Conservation (phyloP, 1,140 invertebrate species). For the Drosophila sulfurigaster region DNA sequence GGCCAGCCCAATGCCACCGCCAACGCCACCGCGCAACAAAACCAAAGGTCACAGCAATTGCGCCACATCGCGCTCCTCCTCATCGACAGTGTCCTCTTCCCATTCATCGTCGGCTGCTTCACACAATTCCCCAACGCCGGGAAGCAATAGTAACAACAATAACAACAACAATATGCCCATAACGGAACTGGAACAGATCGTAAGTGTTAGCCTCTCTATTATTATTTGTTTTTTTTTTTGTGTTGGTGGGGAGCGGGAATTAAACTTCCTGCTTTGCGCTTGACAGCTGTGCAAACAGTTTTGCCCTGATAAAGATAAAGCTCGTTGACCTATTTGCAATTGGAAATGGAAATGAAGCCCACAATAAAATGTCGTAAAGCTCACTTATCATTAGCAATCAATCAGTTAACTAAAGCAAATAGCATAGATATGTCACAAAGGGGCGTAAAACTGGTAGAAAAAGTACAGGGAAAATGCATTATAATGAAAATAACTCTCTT, state of each 20-base stretch:
- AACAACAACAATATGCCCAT: conserved; percentile 85
- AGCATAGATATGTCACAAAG: conserved; percentile 21
- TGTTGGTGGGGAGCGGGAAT: not conserved
- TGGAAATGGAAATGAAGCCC: conserved; percentile 39
- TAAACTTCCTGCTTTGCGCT: conserved; percentile 52
- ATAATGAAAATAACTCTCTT: conserved; percentile 12
- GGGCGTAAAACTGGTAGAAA: not conserved
- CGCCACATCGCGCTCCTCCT: conserved; percentile 84
- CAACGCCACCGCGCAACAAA: conserved; percentile 86
- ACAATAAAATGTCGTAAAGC: conserved; percentile 30
- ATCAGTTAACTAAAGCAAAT: conserved; percentile 60
- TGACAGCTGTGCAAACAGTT: conserved; percentile 68
- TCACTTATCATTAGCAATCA: conserved; percentile 77
- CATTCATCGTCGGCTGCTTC: conserved; percentile 72
- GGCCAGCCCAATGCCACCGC: conserved; percentile 85
- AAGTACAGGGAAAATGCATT: conserved; percentile 2
- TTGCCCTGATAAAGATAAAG: conserved; percentile 59
- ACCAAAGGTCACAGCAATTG: conserved; percentile 70
- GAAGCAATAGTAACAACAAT: conserved; percentile 72
- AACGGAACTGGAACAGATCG: conserved; percentile 88
- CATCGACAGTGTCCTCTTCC: conserved; percentile 85
- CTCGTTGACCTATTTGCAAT: conserved; percentile 72
- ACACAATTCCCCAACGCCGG: conserved; percentile 73
- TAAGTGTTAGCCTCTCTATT: conserved; percentile 84
- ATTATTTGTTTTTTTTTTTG: no score